Evolutionary conservation across 1,140 invertebrate species (phyloP).

Genomic region (Sesamia nonagrioides): DNA sequence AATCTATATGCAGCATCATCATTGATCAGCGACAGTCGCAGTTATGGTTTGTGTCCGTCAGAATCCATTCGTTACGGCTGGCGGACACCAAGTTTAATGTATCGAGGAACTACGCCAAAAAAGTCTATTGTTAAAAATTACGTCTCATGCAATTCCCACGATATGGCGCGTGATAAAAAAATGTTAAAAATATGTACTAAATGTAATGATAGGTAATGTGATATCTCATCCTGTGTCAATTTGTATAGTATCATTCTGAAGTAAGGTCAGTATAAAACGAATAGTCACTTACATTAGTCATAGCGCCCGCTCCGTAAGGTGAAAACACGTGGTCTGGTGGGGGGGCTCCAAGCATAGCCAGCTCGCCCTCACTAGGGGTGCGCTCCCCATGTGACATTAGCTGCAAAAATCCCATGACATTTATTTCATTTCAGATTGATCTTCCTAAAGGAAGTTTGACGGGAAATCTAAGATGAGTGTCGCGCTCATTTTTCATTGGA

Average conservation of each 20-base stretch:
- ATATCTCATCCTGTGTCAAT: background rate
- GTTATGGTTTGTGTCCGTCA: constrained; percentile 47
- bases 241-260: background rate
- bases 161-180: constrained; percentile 5
- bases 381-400: constrained; percentile 88
- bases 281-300: constrained; percentile 86
- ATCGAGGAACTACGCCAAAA: constrained; percentile 78
- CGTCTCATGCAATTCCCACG: constrained; percentile 61
- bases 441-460: too few relatives aligned
- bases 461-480: too few relatives aligned
- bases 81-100: constrained; percentile 61
- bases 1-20: constrained; percentile 51
- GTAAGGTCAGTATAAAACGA: background rate
- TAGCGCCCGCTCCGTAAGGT: constrained; percentile 85
- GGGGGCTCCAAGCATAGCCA: constrained; percentile 81
- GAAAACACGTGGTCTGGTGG: constrained; percentile 83
- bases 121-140: constrained; percentile 64
- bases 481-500: too few relatives aligned
- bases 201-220: background rate
- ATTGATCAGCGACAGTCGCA: constrained; percentile 38
- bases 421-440: background rate
- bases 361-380: constrained; percentile 83
- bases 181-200: constrained; percentile 2
- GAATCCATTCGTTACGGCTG: constrained; percentile 65
- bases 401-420: constrained; percentile 62